Base-by-base conservation (phyloP, 1,140 invertebrate species). In the Amphibalanus amphitrite region DNA sequence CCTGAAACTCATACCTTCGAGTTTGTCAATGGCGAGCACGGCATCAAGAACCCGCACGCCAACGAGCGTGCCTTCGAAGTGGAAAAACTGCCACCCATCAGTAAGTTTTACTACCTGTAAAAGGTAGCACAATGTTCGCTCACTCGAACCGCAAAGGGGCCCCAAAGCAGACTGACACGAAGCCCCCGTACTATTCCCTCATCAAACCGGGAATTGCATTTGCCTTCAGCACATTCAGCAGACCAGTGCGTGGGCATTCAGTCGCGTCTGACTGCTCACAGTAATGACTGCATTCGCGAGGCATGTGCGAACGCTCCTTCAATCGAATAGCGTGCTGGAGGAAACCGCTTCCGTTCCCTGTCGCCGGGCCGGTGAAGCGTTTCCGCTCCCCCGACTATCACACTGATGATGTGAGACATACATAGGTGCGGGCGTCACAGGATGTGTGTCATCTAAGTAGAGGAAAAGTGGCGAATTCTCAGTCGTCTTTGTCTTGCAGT, bases 1-100 rank as follows among this genome's bases (percentile, higher is more conserved):
- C 90, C 92, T 20, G 86, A 88, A 69, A 91, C 93, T 78, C 86
- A 91, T 25, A 90, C 91, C 69, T 80, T 98, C 70, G 96, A 99
- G 82, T 95, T 97, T 78, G 95, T 99, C 0, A 99, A 99, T 79
- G 96, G 96, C 23, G 96, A 97, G 15, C 96, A 97, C 80, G 97
- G 97, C 38, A 94, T 99, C 69, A 99, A 99, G 80, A 99, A 99
- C 83, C 97, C 97, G 1, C 81, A 97, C 74, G 90, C 28, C 28
- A 67, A 28, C 65, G 65, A 67, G 28, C 65, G 65, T 3, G 65
- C 65, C n/a, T 25, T 67, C 28, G 65, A 67, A 28, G 65, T 67
- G 26, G 65, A 67, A 17, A 67, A 67, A 67, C 65, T 67, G 65
- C 65, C 65, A 25, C 65, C 65, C 17, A 67, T 67, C n/a, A 28